Base-by-base conservation (phyloP, 2,888 invertebrate genomes). In the Lamproptera curius region DNA sequence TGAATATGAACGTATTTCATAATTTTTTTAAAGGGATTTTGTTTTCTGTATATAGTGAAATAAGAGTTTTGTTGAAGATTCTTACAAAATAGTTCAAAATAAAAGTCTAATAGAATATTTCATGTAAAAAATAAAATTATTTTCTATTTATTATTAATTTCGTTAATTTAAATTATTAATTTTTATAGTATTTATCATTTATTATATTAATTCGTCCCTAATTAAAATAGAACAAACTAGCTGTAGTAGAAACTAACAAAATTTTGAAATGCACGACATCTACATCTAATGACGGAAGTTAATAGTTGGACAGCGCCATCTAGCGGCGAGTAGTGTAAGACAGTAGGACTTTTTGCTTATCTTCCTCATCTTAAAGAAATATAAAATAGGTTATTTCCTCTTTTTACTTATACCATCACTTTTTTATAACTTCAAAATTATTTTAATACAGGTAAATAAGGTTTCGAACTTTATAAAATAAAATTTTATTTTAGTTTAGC, bases 401-500 rank as follows among this genome's bases (percentile, higher is more conserved):
- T 23, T 23, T 23, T 6, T 23, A 23, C 4, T 6, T 23, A 23
- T 8, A 4, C 5, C 23, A 23, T 23, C n/a, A n/a, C n/a, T n/a
- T n/a, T n/a, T n/a, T n/a, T n/a, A n/a, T n/a, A n/a, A n/a, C n/a
- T n/a, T n/a, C n/a, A n/a, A n/a, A n/a, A n/a, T n/a, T n/a, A n/a
- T n/a, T n/a, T n/a, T n/a, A n/a, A n/a, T n/a, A n/a, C n/a, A n/a
- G n/a, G n/a, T n/a, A n/a, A n/a, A n/a, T n/a, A n/a, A n/a, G n/a
- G n/a, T n/a, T n/a, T n/a, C n/a, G n/a, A n/a, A n/a, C n/a, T n/a
- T n/a, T n/a, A n/a, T n/a, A n/a, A n/a, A n/a, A n/a, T n/a, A n/a
- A 20, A 20, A 20, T 20, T 20, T 20, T 20, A 15, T 1, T 34
- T 11, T 20, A 58, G 63, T 71, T 64, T 44, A 0, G 9, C 53